Percentiles rank a stretch among this genome's conserved stretches.
Evolutionary conservation across 1,140 invertebrate genomes (phyloP).

Genomic region (Holcopasites calliopsidis): DNA sequence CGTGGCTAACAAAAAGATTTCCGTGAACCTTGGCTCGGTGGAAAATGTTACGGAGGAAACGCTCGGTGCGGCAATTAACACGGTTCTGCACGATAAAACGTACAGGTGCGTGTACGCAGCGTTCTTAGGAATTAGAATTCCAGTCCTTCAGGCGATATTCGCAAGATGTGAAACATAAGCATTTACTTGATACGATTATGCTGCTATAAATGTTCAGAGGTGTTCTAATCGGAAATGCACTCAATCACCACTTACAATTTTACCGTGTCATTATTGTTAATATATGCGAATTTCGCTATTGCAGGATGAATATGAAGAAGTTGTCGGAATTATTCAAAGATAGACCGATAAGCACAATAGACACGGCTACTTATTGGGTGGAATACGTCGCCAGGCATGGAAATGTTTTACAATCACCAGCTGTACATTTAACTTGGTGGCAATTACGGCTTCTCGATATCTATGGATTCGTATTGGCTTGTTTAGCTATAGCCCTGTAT

Average conservation of each 20-base stretch:
- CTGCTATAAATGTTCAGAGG: too few relatives aligned
- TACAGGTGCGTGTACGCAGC: slow-evolving; percentile 67
- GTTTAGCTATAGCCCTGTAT: neutral
- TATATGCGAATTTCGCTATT: too few relatives aligned
- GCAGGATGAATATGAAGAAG: slow-evolving; percentile 52
- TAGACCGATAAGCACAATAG: slow-evolving; percentile 70
- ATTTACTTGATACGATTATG: too few relatives aligned
- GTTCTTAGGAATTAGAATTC: neutral
- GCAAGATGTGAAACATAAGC: too few relatives aligned
- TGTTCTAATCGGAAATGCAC: too few relatives aligned
- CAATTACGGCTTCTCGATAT: slow-evolving; percentile 72
- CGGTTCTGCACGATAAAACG: slow-evolving; percentile 65
- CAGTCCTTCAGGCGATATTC: too few relatives aligned
- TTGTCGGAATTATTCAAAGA: slow-evolving; percentile 74
- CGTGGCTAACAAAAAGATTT: slow-evolving; percentile 48
- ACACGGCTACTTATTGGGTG: slow-evolving; percentile 76
- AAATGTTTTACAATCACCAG: slow-evolving; percentile 67
- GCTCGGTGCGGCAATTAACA: slow-evolving; percentile 63
- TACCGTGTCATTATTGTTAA: too few relatives aligned
- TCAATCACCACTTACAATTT: too few relatives aligned
- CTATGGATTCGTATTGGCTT: slow-evolving; percentile 55
- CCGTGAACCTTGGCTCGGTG: slow-evolving; percentile 41
- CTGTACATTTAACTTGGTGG: slow-evolving; percentile 71
- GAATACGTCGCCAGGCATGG: slow-evolving; percentile 79
- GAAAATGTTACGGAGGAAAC: slow-evolving; percentile 64